A percentile compares a stretch with the other conserved stretches of the same genome.
Evolutionary conservation across 2,113 vertebrate genomes (phyloP).

Genomic region (Heterochromis multidens): DNA sequence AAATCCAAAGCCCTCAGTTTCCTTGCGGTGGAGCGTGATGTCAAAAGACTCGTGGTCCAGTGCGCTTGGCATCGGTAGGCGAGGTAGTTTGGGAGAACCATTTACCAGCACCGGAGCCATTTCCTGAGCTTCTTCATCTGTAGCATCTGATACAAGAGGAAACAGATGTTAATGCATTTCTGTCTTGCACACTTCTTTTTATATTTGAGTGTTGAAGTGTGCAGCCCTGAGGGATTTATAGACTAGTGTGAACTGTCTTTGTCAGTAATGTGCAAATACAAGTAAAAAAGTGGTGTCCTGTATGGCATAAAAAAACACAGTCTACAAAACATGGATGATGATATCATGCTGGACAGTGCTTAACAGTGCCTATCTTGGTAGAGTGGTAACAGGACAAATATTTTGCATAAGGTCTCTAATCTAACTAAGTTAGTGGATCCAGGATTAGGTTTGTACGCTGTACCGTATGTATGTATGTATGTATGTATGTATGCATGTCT

Average conservation of each 20-base stretch:
- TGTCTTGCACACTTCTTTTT: background rate
- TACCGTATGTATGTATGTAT: background rate
- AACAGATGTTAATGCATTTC: background rate
- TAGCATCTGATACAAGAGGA: slow-evolving; percentile 41
- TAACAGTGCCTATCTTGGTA: background rate
- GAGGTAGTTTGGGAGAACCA: slow-evolving; percentile 81
- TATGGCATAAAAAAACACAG: background rate
- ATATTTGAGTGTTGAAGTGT: background rate
- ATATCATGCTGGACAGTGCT: too few species aligned
- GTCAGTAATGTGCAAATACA: too few species aligned
- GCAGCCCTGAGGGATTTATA: background rate
- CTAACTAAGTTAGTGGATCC: background rate
- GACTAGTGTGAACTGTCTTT: background rate
- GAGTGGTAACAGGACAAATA: background rate
- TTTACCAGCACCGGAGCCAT: slow-evolving; percentile 71
- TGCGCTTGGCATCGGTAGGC: slow-evolving; percentile 66
- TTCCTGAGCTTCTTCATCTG: slow-evolving; percentile 65
- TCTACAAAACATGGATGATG: background rate
- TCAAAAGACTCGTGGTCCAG: slow-evolving; percentile 85
- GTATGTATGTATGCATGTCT: too few species aligned
- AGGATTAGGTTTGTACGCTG: background rate
- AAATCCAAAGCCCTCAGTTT: slow-evolving; percentile 94
- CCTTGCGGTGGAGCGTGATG: slow-evolving; percentile 88
- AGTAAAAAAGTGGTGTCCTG: background rate
- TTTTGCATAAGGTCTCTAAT: background rate